These are phyloP conservation scores for Ictalurus furcatus DNA, from an alignment of 2,113 vertebrate species.

Conservation along the genomic window DNA sequence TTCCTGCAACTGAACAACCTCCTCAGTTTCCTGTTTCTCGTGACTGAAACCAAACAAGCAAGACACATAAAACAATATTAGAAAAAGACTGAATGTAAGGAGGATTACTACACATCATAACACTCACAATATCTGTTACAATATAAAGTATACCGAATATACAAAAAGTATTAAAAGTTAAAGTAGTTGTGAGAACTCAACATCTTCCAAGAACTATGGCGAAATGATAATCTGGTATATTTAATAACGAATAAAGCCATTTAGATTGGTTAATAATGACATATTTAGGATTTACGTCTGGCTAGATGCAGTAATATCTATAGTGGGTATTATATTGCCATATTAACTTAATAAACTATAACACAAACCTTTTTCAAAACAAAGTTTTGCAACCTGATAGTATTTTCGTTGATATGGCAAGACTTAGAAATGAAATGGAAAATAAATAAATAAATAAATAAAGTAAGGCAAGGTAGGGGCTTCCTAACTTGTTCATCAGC, in stretches of 20 bases:
- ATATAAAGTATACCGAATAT: background rate
- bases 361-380: background rate
- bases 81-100: background rate
- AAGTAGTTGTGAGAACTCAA: background rate
- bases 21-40: conserved; percentile 87
- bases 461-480: background rate
- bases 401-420: background rate
- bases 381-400: background rate
- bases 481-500: background rate
- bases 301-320: no score
- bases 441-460: background rate
- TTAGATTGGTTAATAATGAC: background rate
- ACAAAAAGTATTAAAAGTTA: background rate
- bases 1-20: conserved; percentile 87
- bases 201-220: background rate
- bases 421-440: background rate
- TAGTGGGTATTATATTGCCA: no score
- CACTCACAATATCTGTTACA: background rate
- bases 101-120: background rate
- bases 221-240: background rate
- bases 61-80: conserved; percentile 25
- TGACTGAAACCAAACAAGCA: conserved; percentile 72
- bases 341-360: no score
- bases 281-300: no score
- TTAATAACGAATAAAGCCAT: background rate